phyloP scores from a whole-genome alignment of 2,797 vertebrate genomes.

The Chiloscyllium punctatum region DNA sequence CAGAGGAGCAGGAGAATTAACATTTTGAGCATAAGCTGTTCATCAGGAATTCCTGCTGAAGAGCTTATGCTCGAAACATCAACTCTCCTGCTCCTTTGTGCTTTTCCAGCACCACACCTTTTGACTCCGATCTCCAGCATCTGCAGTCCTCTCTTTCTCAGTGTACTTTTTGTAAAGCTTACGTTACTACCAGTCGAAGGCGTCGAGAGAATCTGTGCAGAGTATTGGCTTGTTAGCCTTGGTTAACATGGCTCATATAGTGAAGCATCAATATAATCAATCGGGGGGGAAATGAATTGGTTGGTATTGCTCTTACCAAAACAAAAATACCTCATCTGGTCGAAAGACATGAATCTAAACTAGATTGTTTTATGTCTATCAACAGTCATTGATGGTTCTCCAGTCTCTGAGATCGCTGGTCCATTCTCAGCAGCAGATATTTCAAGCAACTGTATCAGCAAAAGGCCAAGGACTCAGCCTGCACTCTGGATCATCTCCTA shows the following conservation, averaged over 20 bases:
- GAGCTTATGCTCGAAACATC: too few species aligned
- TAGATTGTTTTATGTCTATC: conserved; percentile 39
- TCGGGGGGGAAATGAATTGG: background rate
- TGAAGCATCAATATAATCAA: background rate
- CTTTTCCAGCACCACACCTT: too few species aligned
- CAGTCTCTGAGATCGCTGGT: conserved; percentile 78
- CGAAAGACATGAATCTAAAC: background rate
- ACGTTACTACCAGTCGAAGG: background rate
- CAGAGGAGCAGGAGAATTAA: too few species aligned
- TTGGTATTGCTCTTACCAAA: background rate
- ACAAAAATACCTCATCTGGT: background rate
- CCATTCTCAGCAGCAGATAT: conserved; percentile 76
- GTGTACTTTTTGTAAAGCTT: background rate
- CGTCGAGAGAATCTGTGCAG: background rate
- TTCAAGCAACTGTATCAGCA: conserved; percentile 67
- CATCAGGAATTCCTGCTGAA: too few species aligned
- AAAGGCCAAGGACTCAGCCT: conserved; percentile 60
- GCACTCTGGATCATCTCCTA: conserved; percentile 86
- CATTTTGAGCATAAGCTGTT: too few species aligned
- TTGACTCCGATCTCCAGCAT: too few species aligned
- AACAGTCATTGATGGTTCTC: conserved; percentile 62
- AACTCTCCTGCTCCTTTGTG: too few species aligned
- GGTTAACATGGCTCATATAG: background rate
- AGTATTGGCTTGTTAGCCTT: background rate
- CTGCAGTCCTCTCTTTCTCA: too few species aligned